Conservation (phyloP, 1,140 invertebrate species). For the Nephila pilipes region DNA sequence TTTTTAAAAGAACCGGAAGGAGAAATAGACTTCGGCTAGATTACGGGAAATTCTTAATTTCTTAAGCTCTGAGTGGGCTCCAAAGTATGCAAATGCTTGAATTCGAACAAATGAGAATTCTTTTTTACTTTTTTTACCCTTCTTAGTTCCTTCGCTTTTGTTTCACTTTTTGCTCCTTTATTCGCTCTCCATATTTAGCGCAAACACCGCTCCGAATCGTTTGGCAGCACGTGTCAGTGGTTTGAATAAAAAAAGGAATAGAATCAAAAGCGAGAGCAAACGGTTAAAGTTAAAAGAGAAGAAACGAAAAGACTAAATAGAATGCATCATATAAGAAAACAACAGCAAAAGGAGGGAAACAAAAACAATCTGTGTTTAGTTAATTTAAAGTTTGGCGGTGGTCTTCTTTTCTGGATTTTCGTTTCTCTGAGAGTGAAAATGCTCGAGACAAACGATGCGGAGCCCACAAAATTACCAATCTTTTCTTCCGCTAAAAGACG, state of each 20-base stretch:
- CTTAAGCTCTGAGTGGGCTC: slow-evolving; percentile 18
- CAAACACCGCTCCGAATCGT: slow-evolving; percentile 65
- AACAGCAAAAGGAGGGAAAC: slow-evolving; percentile 31
- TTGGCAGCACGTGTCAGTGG: slow-evolving; percentile 75
- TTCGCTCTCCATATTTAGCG: slow-evolving; percentile 37
- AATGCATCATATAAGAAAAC: slow-evolving; percentile 74
- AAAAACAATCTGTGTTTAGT: slow-evolving; percentile 76
- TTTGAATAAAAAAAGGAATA: slow-evolving; percentile 10
- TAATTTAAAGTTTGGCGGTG: slow-evolving; percentile 73
- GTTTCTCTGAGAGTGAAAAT: slow-evolving; percentile 68
- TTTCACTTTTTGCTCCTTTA: slow-evolving; percentile 64
- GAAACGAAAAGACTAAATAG: slow-evolving; percentile 71
- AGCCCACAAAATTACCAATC: slow-evolving; percentile 71
- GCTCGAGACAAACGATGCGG: slow-evolving; percentile 72
- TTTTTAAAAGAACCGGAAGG: slow-evolving; percentile 42
- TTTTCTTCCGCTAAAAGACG: slow-evolving; percentile 64
- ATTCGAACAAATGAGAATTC: slow-evolving; percentile 75
- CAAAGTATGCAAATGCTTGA: slow-evolving; percentile 69
- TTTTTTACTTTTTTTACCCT: slow-evolving; percentile 38
- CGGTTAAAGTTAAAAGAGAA: slow-evolving; percentile 71
- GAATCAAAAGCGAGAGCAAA: slow-evolving; percentile 43
- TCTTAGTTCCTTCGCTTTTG: slow-evolving; percentile 29
- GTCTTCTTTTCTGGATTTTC: slow-evolving; percentile 62
- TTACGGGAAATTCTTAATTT: slow-evolving; percentile 73
- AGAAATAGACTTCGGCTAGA: slow-evolving; percentile 74